Conservation (phyloP, 1,140 invertebrate species). For the Neodiprion pinetum region DNA sequence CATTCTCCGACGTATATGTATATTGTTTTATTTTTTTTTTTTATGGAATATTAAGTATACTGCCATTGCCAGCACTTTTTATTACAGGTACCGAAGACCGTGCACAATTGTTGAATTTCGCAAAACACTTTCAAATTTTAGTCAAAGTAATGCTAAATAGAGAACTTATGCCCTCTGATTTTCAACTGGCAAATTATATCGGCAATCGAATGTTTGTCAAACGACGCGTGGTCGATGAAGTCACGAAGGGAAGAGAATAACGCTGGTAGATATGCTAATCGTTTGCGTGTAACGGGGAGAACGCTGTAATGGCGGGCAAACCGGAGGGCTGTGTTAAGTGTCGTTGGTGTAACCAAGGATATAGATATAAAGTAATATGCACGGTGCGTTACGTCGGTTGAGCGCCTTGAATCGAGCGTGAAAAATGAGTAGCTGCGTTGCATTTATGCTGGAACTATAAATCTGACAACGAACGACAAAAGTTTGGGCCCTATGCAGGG, state of each 20-base stretch:
- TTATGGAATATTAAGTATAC: no score
- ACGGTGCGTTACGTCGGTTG: constrained; percentile 16
- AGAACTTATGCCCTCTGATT: neutral
- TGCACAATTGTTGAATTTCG: no score
- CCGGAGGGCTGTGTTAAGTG: neutral
- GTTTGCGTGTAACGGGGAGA: neutral
- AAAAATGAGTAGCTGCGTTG: constrained; percentile 49
- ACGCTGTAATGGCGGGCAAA: neutral
- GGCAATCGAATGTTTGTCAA: neutral
- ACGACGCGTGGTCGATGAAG: neutral
- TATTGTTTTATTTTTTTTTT: no score
- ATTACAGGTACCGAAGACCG: no score
- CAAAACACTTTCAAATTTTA: no score
- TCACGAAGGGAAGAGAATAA: neutral
- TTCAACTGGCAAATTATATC: neutral
- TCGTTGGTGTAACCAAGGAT: neutral
- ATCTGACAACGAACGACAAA: constrained; percentile 35
- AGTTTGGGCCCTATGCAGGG: neutral
- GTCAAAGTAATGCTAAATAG: no score
- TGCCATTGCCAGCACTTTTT: no score
- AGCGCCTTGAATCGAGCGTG: constrained; percentile 51
- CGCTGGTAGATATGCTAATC: constrained; percentile 30
- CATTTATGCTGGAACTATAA: constrained; percentile 48
- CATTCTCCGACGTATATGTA: no score
- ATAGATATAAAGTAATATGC: neutral